Evolutionary conservation across 2,797 vertebrate species (phyloP), one percentile per base, ranked within the genome.

Genomic region (Kryptopterus vitreolus): DNA sequence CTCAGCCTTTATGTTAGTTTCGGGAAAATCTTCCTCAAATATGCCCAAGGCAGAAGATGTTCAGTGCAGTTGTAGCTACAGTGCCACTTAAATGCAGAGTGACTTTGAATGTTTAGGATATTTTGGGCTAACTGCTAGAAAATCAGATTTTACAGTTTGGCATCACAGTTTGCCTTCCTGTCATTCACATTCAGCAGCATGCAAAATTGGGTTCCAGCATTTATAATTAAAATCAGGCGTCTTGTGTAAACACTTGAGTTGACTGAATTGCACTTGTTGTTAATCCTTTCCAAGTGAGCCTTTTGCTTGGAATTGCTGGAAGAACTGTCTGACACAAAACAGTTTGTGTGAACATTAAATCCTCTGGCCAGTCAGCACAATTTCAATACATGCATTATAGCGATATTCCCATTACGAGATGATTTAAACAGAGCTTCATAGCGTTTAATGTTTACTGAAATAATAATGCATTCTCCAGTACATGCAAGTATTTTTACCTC

Each of bases 81-180:
- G 50, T 77, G 82, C 84, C 80, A 82, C 78, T 62, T 82, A 57
- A 78, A 82, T 82, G 63, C 70, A 69, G 38, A 69, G 22, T 82
- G 66, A 55, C 81, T 71, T 80, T 81, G 78, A 77, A 81, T 70
- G 61, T 61, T 55, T 15, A 50, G 77, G 46, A 52, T 82, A 50
- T 72, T 83, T 76, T 83, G 63, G n/a, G 65, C 81, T 75, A 6
- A n/a, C 18, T 58, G 13, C 26, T 59, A 53, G 48, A 75, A 58
- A 76, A 82, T 74, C 52, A 66, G 77, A 86, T 74, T 83, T 87
- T 73, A 84, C 74, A 84, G 66, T 83, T 79, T 86, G 83, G 85
- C 79, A 87, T 77, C 63, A 52, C 57, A 66, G 77, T 76, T 72
- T 74, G 80, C 62, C n/a, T 76, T 35, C 29, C 69, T 74, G 74